phyloP scores from a whole-genome alignment of 2,113 vertebrate genomes.

The Mustelus asterias region DNA sequence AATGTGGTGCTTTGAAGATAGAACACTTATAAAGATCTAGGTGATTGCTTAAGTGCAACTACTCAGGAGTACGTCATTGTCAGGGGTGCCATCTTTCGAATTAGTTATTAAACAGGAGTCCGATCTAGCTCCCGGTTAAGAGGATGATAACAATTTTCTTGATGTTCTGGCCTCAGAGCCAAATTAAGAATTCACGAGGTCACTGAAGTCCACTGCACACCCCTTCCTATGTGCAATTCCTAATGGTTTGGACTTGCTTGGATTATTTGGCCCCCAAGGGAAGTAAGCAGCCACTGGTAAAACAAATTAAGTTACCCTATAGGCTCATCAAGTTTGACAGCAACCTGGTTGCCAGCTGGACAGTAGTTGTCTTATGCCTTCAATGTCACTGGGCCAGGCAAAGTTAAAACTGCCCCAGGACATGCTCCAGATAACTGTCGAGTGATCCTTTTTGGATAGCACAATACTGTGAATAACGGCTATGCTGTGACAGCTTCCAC shows the following conservation, averaged over 20 bases:
- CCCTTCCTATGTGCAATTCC: neutral
- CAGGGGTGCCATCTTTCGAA: neutral
- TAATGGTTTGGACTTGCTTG: neutral
- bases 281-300: neutral
- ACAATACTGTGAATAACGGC: neutral
- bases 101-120: neutral
- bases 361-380: too few relatives aligned
- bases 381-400: neutral
- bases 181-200: neutral
- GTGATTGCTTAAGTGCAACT: neutral
- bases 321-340: neutral
- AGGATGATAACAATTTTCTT: neutral
- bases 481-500: neutral
- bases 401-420: neutral
- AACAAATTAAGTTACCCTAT: neutral
- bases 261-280: neutral
- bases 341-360: neutral
- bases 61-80: neutral
- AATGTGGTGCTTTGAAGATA: neutral
- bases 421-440: neutral
- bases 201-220: neutral
- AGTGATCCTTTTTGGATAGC: neutral
- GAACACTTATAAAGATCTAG: neutral
- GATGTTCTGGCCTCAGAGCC: neutral
- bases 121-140: neutral